Evolutionary conservation across 2,888 invertebrate genomes (phyloP), one percentile per base, ranked within the genome.

Genomic region (Cyrtodaria siliqua): DNA sequence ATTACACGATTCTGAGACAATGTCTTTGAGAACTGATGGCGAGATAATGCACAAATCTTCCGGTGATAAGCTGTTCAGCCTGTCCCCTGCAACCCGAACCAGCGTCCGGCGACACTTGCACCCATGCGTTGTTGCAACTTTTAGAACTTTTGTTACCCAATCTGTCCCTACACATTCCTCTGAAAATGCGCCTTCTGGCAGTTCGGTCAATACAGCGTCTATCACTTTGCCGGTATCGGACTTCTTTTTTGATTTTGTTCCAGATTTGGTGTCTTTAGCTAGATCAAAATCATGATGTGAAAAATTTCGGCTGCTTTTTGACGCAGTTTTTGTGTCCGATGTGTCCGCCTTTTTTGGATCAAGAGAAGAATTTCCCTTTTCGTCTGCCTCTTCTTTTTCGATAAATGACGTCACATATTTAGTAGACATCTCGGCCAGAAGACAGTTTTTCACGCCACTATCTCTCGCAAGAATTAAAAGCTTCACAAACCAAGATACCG

Each of bases 31-130:
- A 9, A 90, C 75, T 26, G 89, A 88, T 4, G 91, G 89, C 2
- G 91, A 86, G 27, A 92, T 83, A 18, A 86, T 79, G 52, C 88
- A 86, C 20, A 92, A 85, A 29, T 92, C 92, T 26, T 87, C 89
- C 6, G 88, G 71, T 8, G 86, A 84, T 0, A 90, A 82, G 40
- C 79, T 83, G 42, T 83, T 86, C 42, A 92, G 69, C 64, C 90
- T 80, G 44, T 89, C 89, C 9, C 90, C 87, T 1, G 89, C 89
- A 23, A 91, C 77, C 29, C 87, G 85, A 20, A 91, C 85, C 40
- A 92, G 84, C 12, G 84, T 71, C 4, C 81, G 82, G n/a, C 89
- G 78, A 62, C 88, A 89, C 33, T 84, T 71, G 67, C 89, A 89
- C 9, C 80, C 79, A 29, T 84, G 71, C 6, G 80, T 56, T 12